Percentiles rank a stretch among this genome's conserved stretches.
These are phyloP conservation scores for Watersipora subatra DNA, from an alignment of 1,140 invertebrate species.

Conservation along the genomic window DNA sequence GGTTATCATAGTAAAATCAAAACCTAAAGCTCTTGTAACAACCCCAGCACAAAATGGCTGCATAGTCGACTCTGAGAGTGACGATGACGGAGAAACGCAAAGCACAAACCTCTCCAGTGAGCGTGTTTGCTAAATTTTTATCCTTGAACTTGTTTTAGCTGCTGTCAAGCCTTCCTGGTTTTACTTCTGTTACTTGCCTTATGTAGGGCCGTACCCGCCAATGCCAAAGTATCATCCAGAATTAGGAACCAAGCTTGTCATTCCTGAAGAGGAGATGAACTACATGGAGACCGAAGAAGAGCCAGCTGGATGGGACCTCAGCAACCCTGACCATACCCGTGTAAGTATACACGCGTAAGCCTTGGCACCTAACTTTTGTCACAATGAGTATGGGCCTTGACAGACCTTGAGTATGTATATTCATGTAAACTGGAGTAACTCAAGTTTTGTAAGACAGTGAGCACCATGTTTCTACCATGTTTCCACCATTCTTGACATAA, in stretches of 20 bases:
- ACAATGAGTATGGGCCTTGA: too few species aligned
- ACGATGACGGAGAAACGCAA: background rate
- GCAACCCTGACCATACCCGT: background rate
- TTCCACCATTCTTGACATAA: too few species aligned
- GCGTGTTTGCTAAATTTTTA: too few species aligned
- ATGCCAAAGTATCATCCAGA: slow-evolving; percentile 29
- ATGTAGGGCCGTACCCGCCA: slow-evolving; percentile 29
- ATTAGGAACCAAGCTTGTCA: slow-evolving; percentile 20
- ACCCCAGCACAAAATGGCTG: background rate
- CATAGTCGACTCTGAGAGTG: background rate
- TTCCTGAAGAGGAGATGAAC: slow-evolving; percentile 18
- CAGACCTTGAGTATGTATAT: too few species aligned
- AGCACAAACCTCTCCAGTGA: background rate
- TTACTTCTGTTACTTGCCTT: too few species aligned
- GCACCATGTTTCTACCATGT: too few species aligned
- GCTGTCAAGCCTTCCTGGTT: slow-evolving; percentile 1
- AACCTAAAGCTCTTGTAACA: background rate
- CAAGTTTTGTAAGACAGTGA: too few species aligned
- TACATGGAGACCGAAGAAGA: slow-evolving; percentile 15
- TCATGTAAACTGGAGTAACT: too few species aligned
- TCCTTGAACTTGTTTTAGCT: too few species aligned
- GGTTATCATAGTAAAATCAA: background rate
- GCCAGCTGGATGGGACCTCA: slow-evolving; percentile 12
- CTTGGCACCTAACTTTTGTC: too few species aligned
- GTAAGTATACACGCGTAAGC: background rate